These are phyloP conservation scores for Cybosia mesomella DNA, from an alignment of 2,888 invertebrate species.

Conservation along the genomic window DNA sequence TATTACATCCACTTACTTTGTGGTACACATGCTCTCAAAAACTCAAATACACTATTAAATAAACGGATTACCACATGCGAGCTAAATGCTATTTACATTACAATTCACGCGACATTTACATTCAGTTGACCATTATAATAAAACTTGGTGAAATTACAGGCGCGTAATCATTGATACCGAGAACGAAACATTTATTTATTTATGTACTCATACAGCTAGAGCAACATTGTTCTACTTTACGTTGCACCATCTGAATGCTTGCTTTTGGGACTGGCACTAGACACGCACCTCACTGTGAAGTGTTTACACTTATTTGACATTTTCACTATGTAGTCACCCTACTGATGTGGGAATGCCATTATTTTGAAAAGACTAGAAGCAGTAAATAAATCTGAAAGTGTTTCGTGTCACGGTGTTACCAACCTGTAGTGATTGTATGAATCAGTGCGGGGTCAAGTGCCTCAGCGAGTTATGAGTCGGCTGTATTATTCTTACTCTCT, in stretches of 20 bases:
- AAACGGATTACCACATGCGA: background rate
- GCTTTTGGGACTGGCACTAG: background rate
- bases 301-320: too few species aligned
- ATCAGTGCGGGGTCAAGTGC: too few species aligned
- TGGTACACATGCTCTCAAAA: background rate
- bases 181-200: background rate
- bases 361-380: background rate
- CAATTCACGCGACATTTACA: background rate
- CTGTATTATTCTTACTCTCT: too few species aligned
- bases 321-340: too few species aligned
- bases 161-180: background rate
- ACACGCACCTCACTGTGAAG: too few species aligned
- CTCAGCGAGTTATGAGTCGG: too few species aligned
- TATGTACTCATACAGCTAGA: background rate
- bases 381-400: too few species aligned
- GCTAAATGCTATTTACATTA: slow-evolving; percentile 1
- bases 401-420: too few species aligned
- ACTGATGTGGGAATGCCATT: background rate
- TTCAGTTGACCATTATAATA: background rate
- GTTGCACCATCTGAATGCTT: background rate
- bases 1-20: background rate
- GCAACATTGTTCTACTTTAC: background rate
- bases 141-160: background rate
- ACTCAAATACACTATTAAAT: background rate
- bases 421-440: too few species aligned